These are phyloP conservation scores for Alloplasta piceator DNA, from an alignment of 2,888 invertebrate species.

Conservation along the genomic window DNA sequence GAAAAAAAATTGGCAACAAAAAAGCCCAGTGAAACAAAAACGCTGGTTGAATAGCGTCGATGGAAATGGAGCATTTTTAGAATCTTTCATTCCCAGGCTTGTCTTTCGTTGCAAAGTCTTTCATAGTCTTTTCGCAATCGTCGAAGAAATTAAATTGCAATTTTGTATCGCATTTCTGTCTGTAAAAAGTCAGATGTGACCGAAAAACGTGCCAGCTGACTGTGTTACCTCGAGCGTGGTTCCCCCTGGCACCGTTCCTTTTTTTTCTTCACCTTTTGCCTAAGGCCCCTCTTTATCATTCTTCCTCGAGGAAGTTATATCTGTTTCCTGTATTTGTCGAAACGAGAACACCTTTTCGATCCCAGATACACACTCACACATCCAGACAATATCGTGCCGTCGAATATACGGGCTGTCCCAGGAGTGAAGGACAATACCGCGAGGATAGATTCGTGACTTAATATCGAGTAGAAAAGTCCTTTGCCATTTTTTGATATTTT, in stretches of 20 bases:
- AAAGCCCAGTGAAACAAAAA: neutral
- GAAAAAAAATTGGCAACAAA: constrained; percentile 30
- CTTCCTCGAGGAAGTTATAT: constrained; percentile 27
- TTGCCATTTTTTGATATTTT: too few species aligned
- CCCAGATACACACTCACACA: neutral
- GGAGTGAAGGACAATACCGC: too few species aligned
- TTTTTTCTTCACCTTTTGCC: constrained; percentile 26
- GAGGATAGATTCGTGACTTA: too few species aligned
- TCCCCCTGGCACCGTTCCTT: neutral
- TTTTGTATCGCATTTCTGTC: neutral
- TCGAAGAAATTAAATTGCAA: constrained; percentile 23
- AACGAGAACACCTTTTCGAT: constrained; percentile 50
- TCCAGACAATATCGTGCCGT: constrained; percentile 26
- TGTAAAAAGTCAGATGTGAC: neutral
- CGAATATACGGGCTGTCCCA: too few species aligned
- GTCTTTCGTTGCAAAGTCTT: neutral
- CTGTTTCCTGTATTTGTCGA: constrained; percentile 57
- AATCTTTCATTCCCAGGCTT: neutral
- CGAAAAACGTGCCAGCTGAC: constrained; percentile 52
- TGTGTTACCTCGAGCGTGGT: constrained; percentile 46
- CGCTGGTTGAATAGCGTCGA: too few species aligned
- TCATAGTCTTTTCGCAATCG: neutral
- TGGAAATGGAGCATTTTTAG: neutral
- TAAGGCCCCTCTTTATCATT: constrained; percentile 23
- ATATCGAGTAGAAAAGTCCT: too few species aligned